Conservation (phyloP, 64 coral and sea anemone genomes). For the Pachyseris speciosa region DNA sequence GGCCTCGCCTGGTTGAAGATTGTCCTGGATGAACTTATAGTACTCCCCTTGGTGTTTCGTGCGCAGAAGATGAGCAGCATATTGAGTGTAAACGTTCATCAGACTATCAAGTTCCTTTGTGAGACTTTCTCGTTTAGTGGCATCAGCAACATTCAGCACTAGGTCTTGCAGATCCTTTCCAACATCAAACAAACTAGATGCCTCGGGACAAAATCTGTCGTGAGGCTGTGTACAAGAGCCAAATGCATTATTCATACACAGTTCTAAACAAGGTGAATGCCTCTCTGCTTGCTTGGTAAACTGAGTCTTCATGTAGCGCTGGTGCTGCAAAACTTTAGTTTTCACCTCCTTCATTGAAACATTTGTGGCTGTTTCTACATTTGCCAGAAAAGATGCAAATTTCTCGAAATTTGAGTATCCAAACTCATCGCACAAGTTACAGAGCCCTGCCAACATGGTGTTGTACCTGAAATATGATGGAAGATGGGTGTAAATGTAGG, state of each 20-base stretch:
- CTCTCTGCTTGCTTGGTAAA: neutral
- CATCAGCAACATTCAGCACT: neutral
- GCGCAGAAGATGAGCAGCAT: neutral
- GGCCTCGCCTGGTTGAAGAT: constrained; percentile 9
- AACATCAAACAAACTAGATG: neutral
- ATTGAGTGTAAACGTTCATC: neutral
- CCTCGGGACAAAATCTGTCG: neutral
- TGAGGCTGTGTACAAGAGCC: neutral
- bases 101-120: neutral
- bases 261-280: neutral
- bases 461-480: neutral
- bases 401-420: neutral
- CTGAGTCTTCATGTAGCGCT: neutral
- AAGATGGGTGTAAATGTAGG: neutral
- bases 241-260: constrained; percentile 2
- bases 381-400: neutral
- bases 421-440: neutral
- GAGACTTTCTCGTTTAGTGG: neutral
- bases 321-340: neutral
- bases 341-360: neutral
- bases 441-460: neutral
- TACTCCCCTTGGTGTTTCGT: neutral
- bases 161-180: neutral
- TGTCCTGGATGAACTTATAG: constrained; percentile 30
- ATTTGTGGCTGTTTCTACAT: too few species aligned